A percentile compares a stretch with the other conserved stretches of the same genome.
phyloP scores from a whole-genome alignment of 2,113 vertebrate species.

The Mormoops blainvillei region DNA sequence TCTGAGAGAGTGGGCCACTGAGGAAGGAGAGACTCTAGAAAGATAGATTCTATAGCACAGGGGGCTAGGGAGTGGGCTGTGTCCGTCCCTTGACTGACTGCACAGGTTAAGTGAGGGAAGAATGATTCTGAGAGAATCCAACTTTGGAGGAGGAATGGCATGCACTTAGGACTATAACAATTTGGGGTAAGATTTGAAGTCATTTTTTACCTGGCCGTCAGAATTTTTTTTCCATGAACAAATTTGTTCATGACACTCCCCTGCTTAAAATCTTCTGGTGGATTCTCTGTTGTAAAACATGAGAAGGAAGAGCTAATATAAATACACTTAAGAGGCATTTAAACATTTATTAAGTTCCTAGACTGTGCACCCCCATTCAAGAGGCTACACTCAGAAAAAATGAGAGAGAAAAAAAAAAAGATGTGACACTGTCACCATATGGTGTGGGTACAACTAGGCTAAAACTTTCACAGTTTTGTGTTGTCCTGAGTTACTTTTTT shows the following conservation, averaged over 20 bases:
- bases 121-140: neutral
- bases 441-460: neutral
- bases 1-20: neutral
- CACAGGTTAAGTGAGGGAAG: neutral
- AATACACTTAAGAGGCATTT: neutral
- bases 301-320: neutral
- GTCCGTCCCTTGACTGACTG: neutral
- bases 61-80: neutral
- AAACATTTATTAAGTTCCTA: neutral
- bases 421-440: neutral
- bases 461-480: neutral
- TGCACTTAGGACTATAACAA: neutral
- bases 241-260: neutral
- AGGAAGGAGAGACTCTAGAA: neutral
- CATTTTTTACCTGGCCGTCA: neutral
- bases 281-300: neutral
- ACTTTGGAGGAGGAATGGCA: neutral
- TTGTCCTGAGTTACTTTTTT: conserved; percentile 48
- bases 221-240: neutral
- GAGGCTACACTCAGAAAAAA: neutral
- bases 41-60: neutral
- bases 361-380: neutral
- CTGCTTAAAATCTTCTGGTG: neutral
- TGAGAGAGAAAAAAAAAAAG: neutral
- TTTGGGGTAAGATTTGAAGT: neutral